These are phyloP conservation scores for Eretmochelys imbricata DNA, from an alignment of 2,113 vertebrate genomes.

Conservation along the genomic window DNA sequence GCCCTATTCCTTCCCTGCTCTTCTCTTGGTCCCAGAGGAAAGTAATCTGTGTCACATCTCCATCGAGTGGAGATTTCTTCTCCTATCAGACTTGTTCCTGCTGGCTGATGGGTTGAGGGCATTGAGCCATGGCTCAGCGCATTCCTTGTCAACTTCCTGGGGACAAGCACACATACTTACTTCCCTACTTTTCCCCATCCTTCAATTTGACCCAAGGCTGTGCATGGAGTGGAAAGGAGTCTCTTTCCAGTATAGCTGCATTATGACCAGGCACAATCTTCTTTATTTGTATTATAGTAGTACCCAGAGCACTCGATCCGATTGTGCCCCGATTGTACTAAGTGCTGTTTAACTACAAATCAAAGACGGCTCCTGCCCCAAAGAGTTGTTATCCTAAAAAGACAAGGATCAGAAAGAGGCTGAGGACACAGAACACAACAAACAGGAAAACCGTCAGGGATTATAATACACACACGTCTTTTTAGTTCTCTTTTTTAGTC, in stretches of 20 bases:
- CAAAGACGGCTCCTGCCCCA: not conserved
- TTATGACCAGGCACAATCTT: not conserved
- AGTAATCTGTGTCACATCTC: not conserved
- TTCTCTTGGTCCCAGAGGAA: not conserved
- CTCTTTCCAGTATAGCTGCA: not conserved
- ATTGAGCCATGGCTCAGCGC: not conserved
- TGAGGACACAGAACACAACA: not conserved
- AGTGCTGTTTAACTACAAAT: not conserved
- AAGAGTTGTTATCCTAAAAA: not conserved
- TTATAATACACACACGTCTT: not conserved
- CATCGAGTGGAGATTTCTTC: not conserved
- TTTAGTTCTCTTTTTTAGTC: not conserved
- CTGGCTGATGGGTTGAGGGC: not conserved
- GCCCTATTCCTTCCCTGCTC: not conserved
- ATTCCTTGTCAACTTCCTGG: not conserved
- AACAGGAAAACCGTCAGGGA: not conserved
- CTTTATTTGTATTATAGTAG: not conserved
- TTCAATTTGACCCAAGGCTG: not conserved
- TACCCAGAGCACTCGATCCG: not conserved
- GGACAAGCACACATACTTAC: not conserved
- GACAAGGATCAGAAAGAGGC: not conserved
- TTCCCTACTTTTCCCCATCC: not conserved
- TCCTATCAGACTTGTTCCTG: not conserved
- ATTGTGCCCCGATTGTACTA: not conserved
- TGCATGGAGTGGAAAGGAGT: not conserved